Evolutionary conservation across 2,888 invertebrate species (phyloP), one percentile per base, ranked within the genome.

Genomic region (Abrostola tripartita): DNA sequence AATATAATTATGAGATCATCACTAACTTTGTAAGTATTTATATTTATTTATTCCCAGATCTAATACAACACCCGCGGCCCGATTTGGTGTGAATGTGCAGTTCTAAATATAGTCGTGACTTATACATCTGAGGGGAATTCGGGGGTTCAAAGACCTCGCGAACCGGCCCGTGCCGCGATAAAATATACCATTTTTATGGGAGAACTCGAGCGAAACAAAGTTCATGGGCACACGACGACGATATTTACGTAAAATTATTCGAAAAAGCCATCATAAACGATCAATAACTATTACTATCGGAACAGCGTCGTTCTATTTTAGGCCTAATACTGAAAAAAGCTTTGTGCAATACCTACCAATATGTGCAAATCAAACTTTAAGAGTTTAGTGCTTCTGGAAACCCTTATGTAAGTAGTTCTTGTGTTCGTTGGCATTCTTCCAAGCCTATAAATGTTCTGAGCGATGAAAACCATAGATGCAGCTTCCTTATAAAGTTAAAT

Each of bases 101-200:
- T 90, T 92, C 93, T 93, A 93, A 90, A 92, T 92, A 88, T 92
- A 93, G 88, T 77, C 78, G 68, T 79, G 81, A 82, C 83, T 82
- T 82, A 67, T 85, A 85, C 87, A 86, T 86, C 82, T 84, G 88
- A 85, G 90, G 92, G 91, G 90, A 92, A 91, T 92, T 93, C 85
- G 83, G 93, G 83, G 87, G 94, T 90, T 93, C 93, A 93, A 92
- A 88, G 92, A 92, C 93, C 94, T 88, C 88, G 89, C 91, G 84
- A 90, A 90, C 91, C 91, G 90, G 90, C 91, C 79, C 81, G 80
- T 76, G 82, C 84, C 81, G 76, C 83, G 81, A 83, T 85, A 84
- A 84, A 81, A 80, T 82, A 84, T 82, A 81, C 82, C 79, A 78
- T 78, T 81, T 85, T 86, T 83, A 83, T 83, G 83, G 85, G 83